Conservation (phyloP, 1,140 invertebrate species). For the Platyscapa corneri region DNA sequence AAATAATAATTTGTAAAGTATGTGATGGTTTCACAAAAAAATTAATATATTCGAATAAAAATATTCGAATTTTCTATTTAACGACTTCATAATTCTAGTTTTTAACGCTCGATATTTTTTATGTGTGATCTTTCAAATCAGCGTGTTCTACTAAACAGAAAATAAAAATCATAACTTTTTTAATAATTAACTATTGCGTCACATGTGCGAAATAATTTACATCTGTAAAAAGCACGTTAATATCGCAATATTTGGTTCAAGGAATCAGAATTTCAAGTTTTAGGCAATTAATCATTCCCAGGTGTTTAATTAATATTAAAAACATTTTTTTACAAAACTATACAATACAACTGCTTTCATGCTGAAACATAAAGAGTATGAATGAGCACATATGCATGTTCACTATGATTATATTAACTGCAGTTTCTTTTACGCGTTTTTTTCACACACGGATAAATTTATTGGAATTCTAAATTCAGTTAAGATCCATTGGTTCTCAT, state of each 20-base stretch:
- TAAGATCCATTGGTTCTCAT: too few relatives aligned
- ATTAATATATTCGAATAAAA: too few relatives aligned
- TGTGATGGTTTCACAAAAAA: too few relatives aligned
- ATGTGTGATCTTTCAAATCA: not conserved
- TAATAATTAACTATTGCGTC: not conserved
- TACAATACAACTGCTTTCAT: not conserved
- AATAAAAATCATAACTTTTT: not conserved
- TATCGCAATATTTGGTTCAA: not conserved
- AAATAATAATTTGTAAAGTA: too few relatives aligned
- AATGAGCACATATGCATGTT: not conserved
- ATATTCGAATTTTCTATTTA: too few relatives aligned
- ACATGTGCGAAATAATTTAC: slow-evolving; percentile 3
- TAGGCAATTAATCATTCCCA: not conserved
- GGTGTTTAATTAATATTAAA: not conserved
- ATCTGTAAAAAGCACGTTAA: not conserved
- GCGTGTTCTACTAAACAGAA: not conserved
- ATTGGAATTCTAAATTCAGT: not conserved
- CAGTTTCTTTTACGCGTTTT: not conserved
- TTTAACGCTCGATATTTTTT: too few relatives aligned
- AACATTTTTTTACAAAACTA: not conserved
- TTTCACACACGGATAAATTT: not conserved
- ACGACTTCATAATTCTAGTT: too few relatives aligned
- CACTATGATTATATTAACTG: not conserved
- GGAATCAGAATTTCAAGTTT: not conserved
- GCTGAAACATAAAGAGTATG: not conserved